A percentile compares a stretch with the other conserved stretches of the same genome.
Evolutionary conservation across 2,888 invertebrate genomes (phyloP).

Genomic region (Yponomeuta cagnagella): DNA sequence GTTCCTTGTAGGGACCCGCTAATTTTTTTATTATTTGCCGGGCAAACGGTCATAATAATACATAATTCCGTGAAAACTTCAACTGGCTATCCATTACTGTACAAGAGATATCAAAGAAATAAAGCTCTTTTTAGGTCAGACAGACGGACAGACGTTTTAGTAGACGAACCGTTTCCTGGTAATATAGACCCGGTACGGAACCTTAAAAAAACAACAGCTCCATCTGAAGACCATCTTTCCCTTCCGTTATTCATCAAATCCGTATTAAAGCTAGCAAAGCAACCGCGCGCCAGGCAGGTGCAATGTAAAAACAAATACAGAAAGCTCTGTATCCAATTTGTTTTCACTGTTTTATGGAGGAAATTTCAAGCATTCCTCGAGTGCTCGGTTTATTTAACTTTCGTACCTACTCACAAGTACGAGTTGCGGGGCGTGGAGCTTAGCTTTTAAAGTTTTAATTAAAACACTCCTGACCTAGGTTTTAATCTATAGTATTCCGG

Average conservation of each 20-base stretch:
- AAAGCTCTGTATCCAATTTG: neutral
- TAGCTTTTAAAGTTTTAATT: neutral
- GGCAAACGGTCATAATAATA: no score
- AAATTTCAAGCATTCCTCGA: neutral
- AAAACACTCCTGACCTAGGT: neutral
- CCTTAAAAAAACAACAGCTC: neutral
- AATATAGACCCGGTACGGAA: no score
- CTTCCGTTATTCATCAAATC: neutral
- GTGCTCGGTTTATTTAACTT: conserved; percentile 4
- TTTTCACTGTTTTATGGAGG: neutral
- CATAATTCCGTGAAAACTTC: no score
- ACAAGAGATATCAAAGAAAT: no score
- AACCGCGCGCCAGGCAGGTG: neutral
- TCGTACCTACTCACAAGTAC: neutral
- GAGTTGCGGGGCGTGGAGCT: neutral
- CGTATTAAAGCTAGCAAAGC: neutral
- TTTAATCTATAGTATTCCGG: neutral
- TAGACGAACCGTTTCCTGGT: no score
- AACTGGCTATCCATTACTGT: no score
- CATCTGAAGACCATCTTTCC: neutral
- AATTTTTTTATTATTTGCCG: no score
- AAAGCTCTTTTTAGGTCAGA: no score
- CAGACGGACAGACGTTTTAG: no score
- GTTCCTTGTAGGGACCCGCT: no score
- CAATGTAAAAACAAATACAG: neutral